A percentile compares a stretch with the other conserved stretches of the same genome.
These are phyloP conservation scores for Triplophysa dalaica DNA, from an alignment of 2,113 vertebrate species.

Conservation along the genomic window DNA sequence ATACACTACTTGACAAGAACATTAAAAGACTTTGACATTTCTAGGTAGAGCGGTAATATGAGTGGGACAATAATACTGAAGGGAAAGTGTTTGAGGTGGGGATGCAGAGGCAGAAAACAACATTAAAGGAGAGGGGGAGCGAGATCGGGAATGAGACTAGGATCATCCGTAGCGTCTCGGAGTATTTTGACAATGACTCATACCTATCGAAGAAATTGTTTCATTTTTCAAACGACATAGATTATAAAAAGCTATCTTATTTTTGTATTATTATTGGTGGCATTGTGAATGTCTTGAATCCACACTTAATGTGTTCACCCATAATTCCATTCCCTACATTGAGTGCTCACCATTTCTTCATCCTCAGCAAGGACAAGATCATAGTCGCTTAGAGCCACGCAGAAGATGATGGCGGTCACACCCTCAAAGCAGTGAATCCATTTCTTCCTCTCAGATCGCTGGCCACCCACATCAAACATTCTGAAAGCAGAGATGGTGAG, in stretches of 20 bases:
- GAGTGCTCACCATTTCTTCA: constrained; percentile 89
- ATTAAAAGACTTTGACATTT: neutral
- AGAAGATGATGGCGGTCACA: constrained; percentile 98
- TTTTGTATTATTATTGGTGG: too few relatives aligned
- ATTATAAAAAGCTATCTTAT: too few relatives aligned
- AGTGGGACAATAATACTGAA: neutral
- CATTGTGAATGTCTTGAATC: too few relatives aligned
- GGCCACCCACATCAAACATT: constrained; percentile 99
- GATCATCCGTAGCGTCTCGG: too few relatives aligned
- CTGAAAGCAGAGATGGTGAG: constrained; percentile 67
- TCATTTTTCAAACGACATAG: too few relatives aligned
- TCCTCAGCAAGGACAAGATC: constrained; percentile 97
- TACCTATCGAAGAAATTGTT: too few relatives aligned
- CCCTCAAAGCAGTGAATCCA: constrained; percentile 99
- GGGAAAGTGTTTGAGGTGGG: neutral
- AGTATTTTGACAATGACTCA: too few relatives aligned
- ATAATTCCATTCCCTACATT: too few relatives aligned
- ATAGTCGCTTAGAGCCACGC: constrained; percentile 96
- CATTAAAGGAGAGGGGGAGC: too few relatives aligned
- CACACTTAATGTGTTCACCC: too few relatives aligned
- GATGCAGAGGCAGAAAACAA: too few relatives aligned
- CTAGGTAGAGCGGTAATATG: neutral
- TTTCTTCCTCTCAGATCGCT: constrained; percentile 97
- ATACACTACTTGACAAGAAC: neutral
- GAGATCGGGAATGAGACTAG: too few relatives aligned